A percentile compares a stretch with the other conserved stretches of the same genome.
phyloP scores from a whole-genome alignment of 2,888 invertebrate species.

The Cloeon dipterum region DNA sequence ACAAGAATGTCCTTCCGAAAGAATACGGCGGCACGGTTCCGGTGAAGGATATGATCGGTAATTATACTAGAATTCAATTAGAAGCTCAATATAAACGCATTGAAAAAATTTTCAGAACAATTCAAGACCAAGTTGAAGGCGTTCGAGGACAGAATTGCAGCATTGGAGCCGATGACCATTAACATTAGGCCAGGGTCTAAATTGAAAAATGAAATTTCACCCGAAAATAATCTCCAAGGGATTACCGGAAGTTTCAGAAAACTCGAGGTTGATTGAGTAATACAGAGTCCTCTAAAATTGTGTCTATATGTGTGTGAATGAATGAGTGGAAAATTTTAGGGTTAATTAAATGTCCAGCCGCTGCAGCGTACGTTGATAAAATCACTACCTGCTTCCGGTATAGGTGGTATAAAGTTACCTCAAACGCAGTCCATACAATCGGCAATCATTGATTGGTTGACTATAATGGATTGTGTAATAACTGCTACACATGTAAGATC shows the following conservation, averaged over 20 bases:
- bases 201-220: slow-evolving; percentile 8
- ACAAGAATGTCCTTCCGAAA: slow-evolving; percentile 54
- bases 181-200: slow-evolving; percentile 7
- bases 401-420: slow-evolving; percentile 1
- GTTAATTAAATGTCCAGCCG: neutral
- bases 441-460: too few species aligned
- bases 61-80: too few species aligned
- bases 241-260: slow-evolving; percentile 9
- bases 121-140: slow-evolving; percentile 15
- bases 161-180: slow-evolving; percentile 16
- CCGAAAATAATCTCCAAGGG: slow-evolving; percentile 8
- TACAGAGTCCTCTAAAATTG: neutral
- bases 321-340: neutral
- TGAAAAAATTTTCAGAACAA: slow-evolving; percentile 9
- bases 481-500: too few species aligned
- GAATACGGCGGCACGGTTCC: slow-evolving; percentile 77
- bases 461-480: too few species aligned
- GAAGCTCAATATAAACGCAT: neutral
- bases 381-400: too few species aligned
- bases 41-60: slow-evolving; percentile 55
- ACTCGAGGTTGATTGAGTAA: slow-evolving; percentile 10
- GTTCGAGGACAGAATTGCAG: slow-evolving; percentile 12
- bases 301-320: neutral
- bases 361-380: too few species aligned
- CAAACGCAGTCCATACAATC: too few species aligned